Base-by-base conservation (phyloP, 2,113 vertebrate species). In the Chamaea fasciata region DNA sequence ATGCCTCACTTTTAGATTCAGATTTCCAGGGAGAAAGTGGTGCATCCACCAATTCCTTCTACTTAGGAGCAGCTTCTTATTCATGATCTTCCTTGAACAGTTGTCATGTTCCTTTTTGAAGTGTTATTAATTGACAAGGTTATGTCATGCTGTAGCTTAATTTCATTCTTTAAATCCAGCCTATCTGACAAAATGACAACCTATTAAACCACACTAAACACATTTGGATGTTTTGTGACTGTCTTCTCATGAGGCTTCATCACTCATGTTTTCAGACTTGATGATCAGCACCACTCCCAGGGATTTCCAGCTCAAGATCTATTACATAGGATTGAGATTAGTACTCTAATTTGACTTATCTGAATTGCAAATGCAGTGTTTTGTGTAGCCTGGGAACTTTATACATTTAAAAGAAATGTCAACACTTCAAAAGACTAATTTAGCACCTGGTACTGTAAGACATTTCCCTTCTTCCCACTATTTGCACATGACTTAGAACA, bases 291-390 rank as follows among this genome's bases (percentile, higher is more conserved):
- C 33, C 60, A 67, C 63, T 90, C 44, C 68, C 49, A 74, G 71
- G 83, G 90, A 95, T 83, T 95, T 96, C 73, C 90, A 93, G 52
- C 83, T 96, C 85, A 67, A 88, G 94, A 88, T 63, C 88, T 74
- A 64, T 78, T 95, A 86, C 60, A 26, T 2, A 71, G 76, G 27
- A 50, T 82, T 78, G 92, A 85, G 87, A 91, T 93, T 68, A 87
- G 79, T 70, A n/a, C 79, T 80, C 68, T 83, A 93, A 90, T 90
- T 93, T 13, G 19, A 27, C 3, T 47, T 53, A 88, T 92, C 90
- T 90, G 75, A 90, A 93, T 88, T 91, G 90, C 85, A 96, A 94
- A 96, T 90, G 82, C 87, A 74, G 47, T 37, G 83, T 68, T 91
- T 87, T 89, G 80, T 70, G 70, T 42, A 44, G 63, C 71, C 55